Conservation (phyloP, 2,797 vertebrate genomes). For the Sus cebifrons region DNA sequence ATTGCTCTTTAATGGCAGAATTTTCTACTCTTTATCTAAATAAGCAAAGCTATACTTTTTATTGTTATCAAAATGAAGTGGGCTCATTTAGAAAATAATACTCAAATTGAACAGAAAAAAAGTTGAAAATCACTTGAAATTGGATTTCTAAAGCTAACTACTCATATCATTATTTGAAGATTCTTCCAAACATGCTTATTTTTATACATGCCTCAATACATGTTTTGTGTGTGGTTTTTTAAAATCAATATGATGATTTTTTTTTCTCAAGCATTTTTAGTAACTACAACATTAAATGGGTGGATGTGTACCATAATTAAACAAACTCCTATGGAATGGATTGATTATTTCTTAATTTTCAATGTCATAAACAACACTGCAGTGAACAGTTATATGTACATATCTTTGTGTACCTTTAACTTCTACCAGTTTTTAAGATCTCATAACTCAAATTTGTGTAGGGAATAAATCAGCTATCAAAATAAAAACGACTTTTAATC, state of each 20-base stretch:
- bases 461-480: neutral
- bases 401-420: neutral
- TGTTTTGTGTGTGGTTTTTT: neutral
- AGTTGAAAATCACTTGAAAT: neutral
- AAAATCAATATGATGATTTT: neutral
- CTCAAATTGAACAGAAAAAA: neutral
- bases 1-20: neutral
- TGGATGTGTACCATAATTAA: neutral
- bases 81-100: slow-evolving; percentile 2
- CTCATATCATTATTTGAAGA: neutral
- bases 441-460: neutral
- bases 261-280: neutral
- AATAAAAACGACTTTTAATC: neutral
- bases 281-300: neutral
- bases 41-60: neutral
- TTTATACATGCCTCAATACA: neutral
- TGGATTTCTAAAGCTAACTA: neutral
- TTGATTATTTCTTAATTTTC: neutral
- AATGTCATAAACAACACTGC: neutral
- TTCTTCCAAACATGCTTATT: slow-evolving; percentile 4
- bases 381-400: neutral
- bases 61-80: neutral
- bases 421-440: neutral
- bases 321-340: neutral
- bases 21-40: neutral